Base-by-base conservation (phyloP, 1,140 invertebrate genomes). In the Neodiprion lecontei region DNA sequence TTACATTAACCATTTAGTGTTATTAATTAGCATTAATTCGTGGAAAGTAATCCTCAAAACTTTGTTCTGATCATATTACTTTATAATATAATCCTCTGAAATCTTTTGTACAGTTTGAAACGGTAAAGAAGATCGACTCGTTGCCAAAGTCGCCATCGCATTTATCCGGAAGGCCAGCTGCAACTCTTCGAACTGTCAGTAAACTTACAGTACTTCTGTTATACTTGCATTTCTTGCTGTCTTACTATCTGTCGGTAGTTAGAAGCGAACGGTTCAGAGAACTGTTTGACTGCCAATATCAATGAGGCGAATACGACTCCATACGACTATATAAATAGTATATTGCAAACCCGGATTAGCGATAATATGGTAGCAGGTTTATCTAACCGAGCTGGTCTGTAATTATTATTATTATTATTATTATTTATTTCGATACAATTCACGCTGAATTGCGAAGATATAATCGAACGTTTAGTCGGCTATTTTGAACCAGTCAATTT, bases 141-240 rank as follows among this genome's bases (percentile, higher is more conserved):
- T 61, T 9, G 53, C 53, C 4, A 17, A 61, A 12, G 4, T 61
- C 53, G 9, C 11, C 11, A 17, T 61, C 53, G 7, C 11, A 12
- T 61, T 61, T 17, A 14, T 61, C n/a, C 11, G n/a, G n/a, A 14
- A 14, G 8, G 11, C n/a, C 53, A 61, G 53, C 11, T 8, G 7
- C 11, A 61, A 12, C 53, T 14, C 68, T 68, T 3, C 67, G 11
- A 50, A 21, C 48, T 65, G 70, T 79, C 72, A 75, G 79, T 71
- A 79, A 73, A 79, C 72, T 79, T 9, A 79, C 74, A 12, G 73
- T 79, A 61, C 72, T 80, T 40, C 73, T 79, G 21, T 69, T 80
- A 47, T 80, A 80, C 70, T 74, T 80, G 9, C 79, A 80, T 50
- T 79, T 80, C 75, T 67, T 80, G 10, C 69, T 79, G 12, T 79